These are phyloP conservation scores for Cerceris rybyensis DNA, from an alignment of 2,888 invertebrate species.

Conservation along the genomic window DNA sequence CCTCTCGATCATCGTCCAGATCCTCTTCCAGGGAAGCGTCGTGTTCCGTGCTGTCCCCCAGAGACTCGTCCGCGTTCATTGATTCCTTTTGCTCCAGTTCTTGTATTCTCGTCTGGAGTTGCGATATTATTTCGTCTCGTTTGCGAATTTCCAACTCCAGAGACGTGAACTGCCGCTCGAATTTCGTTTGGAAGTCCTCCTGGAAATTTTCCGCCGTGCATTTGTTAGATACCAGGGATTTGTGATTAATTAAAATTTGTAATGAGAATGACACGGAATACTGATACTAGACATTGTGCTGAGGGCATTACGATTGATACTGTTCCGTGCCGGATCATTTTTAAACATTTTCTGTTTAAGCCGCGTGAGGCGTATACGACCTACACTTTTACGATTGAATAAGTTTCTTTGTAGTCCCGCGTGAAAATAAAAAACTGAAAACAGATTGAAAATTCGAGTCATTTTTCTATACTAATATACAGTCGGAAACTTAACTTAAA, in stretches of 20 bases:
- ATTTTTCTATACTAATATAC: too few relatives aligned
- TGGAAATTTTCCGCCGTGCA: slow-evolving; percentile 57
- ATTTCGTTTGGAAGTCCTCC: slow-evolving; percentile 82
- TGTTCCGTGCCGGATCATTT: too few relatives aligned
- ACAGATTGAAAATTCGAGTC: too few relatives aligned
- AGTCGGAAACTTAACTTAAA: too few relatives aligned
- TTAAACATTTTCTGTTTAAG: too few relatives aligned
- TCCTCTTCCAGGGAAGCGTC: slow-evolving; percentile 80
- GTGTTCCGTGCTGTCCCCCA: slow-evolving; percentile 76
- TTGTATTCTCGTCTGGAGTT: slow-evolving; percentile 88
- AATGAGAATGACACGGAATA: too few relatives aligned
- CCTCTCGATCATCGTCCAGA: slow-evolving; percentile 80
- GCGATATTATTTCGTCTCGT: slow-evolving; percentile 91
- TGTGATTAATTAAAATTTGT: not conserved
- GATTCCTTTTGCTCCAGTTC: slow-evolving; percentile 84
- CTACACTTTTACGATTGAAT: too few relatives aligned
- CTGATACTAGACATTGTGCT: too few relatives aligned
- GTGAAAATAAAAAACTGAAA: too few relatives aligned
- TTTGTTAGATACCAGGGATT: not conserved
- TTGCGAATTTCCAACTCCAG: slow-evolving; percentile 91
- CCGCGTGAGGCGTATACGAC: too few relatives aligned
- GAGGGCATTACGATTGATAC: too few relatives aligned
- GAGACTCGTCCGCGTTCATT: slow-evolving; percentile 55
- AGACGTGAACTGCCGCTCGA: slow-evolving; percentile 85
- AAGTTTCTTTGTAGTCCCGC: too few relatives aligned